Conservation (phyloP, 2,888 invertebrate species). For the Lymantria monacha region DNA sequence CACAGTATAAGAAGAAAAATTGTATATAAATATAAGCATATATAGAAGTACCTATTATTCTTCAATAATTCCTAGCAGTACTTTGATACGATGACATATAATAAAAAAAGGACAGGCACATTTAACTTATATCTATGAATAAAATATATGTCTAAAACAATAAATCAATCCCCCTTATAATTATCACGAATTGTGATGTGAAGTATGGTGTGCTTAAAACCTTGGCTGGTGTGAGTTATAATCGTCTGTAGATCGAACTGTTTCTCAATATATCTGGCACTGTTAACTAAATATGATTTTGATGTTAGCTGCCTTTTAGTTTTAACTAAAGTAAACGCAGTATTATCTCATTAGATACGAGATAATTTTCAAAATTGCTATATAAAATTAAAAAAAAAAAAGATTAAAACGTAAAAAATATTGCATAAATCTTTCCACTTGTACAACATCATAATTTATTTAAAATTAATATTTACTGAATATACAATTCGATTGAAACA, state of each 20-base stretch:
- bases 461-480: conserved; percentile 65
- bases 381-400: conserved; percentile 28
- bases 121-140: conserved; percentile 57
- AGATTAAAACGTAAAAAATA: conserved; percentile 57
- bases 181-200: conserved; percentile 76
- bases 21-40: conserved; percentile 67
- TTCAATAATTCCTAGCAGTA: conserved; percentile 36
- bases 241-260: background rate
- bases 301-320: conserved; percentile 51
- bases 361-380: conserved; percentile 26
- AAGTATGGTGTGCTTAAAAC: conserved; percentile 37
- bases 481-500: conserved; percentile 61
- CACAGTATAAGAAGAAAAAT: conserved; percentile 63
- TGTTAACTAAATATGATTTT: background rate
- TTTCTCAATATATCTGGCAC: background rate
- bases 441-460: conserved; percentile 59
- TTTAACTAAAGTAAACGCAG: conserved; percentile 20
- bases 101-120: conserved; percentile 60
- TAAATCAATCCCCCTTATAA: conserved; percentile 58
- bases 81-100: conserved; percentile 21
- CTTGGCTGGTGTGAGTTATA: background rate
- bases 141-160: conserved; percentile 59
- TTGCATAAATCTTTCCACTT: conserved; percentile 61
- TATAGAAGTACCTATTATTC: conserved; percentile 42
- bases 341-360: conserved; percentile 25